Evolutionary conservation across 2,797 vertebrate genomes (phyloP).

Genomic region (Anguilla anguilla): DNA sequence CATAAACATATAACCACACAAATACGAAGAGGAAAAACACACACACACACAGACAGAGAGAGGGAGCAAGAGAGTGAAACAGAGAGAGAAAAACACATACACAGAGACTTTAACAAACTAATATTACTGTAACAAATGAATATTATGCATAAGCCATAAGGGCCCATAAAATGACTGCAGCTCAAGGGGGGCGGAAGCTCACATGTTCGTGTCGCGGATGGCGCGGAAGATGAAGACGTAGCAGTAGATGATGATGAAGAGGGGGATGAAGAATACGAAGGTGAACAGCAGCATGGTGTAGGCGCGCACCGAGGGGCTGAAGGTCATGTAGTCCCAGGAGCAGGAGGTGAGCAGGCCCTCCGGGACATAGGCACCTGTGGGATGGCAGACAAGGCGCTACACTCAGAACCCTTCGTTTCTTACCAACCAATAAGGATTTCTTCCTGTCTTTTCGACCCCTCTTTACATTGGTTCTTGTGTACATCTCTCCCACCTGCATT

Average conservation of each 20-base stretch:
- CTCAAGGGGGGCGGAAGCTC: slow-evolving; percentile 40
- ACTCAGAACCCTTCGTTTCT: not conserved
- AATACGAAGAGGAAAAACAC: too few relatives aligned
- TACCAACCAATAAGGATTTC: not conserved
- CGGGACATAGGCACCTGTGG: slow-evolving; percentile 87
- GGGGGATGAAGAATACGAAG: slow-evolving; percentile 93
- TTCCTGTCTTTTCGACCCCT: not conserved
- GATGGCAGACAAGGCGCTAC: not conserved
- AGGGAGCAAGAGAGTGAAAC: too few relatives aligned
- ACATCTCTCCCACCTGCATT: not conserved
- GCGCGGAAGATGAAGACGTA: slow-evolving; percentile 93
- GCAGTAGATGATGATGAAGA: slow-evolving; percentile 88
- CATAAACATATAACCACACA: too few relatives aligned
- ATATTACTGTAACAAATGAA: not conserved
- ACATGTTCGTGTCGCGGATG: slow-evolving; percentile 87
- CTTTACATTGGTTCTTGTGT: not conserved
- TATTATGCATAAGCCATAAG: not conserved
- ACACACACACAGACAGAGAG: not conserved
- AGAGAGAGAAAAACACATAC: not conserved
- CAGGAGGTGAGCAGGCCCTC: slow-evolving; percentile 94
- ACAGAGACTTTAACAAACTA: not conserved
- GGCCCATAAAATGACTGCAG: not conserved
- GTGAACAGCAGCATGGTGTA: slow-evolving; percentile 95
- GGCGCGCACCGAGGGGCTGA: slow-evolving; percentile 86
- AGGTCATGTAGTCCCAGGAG: slow-evolving; percentile 94